Evolutionary conservation across 2,797 vertebrate genomes (phyloP).

Genomic region (Gallinago stenura): DNA sequence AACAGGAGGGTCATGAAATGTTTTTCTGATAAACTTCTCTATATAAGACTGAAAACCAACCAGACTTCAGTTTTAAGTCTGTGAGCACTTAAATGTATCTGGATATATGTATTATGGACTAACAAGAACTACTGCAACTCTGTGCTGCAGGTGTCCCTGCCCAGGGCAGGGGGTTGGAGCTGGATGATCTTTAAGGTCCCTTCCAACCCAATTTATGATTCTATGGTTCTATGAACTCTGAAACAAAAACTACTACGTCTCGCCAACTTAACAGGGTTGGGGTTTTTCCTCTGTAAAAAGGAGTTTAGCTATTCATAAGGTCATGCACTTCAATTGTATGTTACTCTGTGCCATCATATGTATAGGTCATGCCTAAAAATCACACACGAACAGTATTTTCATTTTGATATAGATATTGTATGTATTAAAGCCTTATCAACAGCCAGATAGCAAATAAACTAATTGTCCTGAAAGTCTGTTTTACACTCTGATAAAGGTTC

Average conservation of each 20-base stretch:
- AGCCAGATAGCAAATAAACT: background rate
- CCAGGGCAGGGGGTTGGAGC: no score
- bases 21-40: background rate
- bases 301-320: background rate
- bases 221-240: background rate
- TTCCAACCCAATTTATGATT: no score
- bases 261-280: background rate
- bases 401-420: background rate
- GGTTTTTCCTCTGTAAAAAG: background rate
- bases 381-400: rapidly evolving
- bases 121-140: background rate
- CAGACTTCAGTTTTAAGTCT: background rate
- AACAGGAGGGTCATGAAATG: background rate
- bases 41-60: background rate
- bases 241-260: background rate
- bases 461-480: background rate
- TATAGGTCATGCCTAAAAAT: background rate
- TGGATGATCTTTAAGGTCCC: no score
- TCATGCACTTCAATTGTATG: background rate
- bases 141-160: background rate
- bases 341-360: background rate
- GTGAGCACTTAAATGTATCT: background rate
- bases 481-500: background rate
- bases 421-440: background rate
- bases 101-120: background rate